Base-by-base conservation (phyloP, 2,888 invertebrate species). In the Cephonodes hylas region DNA sequence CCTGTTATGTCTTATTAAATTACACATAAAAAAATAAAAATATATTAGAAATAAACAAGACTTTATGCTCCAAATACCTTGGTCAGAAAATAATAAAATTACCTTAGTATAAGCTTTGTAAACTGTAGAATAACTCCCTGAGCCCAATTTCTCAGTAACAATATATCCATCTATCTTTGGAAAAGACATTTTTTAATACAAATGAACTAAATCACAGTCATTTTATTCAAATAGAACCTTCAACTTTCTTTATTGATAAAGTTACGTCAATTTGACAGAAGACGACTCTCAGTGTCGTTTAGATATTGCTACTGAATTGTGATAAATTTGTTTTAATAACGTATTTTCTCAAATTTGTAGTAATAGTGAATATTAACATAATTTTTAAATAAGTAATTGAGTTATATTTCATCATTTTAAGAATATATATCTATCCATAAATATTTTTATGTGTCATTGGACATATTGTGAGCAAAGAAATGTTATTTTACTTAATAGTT, bases 51-150 rank as follows among this genome's bases (percentile, higher is more conserved):
- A 42, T n/a, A 44, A 20, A 44, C 18, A 38, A 31, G 27, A 1
- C 22, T 22, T 2, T 44, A 63, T 6, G 22, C 22, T 22, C 3
- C 3, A 1, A 58, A 18, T 53, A 8, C 10, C 31, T 31, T 53
- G 18, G 31, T 27, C 18, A 10, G 10, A 5, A 56, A 22, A 10
- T 5, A 59, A 48, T 45, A 15, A 53, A 46, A 62, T 45, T 71
- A 85, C 96, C 93, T 95, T 95, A 70, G 93, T 94, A 64, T 94
- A 93, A 0, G 96, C 97, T 88, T 96, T 97, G 81, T 96, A 97
- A 0, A 98, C 97, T 0, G 95, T 95, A 0, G 97, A 96, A 86
- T 97, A 97, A 70, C 96, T 96, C 1, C 97, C 97, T 18, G 94
- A 93, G 0, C 97, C 97, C 8, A 97, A 93, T 84, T 95, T 96